Evolutionary conservation across 2,113 vertebrate genomes (phyloP).

Genomic region (Syngnathus floridae): DNA sequence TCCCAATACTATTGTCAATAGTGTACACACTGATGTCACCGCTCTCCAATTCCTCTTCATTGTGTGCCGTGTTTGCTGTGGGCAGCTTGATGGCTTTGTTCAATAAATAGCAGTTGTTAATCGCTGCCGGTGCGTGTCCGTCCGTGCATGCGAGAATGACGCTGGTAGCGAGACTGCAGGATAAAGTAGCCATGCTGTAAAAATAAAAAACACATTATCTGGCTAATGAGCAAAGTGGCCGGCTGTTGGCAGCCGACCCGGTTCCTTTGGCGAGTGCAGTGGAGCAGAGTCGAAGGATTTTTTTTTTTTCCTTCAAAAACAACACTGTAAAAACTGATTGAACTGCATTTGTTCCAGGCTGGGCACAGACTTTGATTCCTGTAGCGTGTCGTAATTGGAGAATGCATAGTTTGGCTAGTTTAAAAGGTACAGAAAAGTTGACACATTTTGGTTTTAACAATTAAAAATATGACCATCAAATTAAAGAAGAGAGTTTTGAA

Average conservation of each 20-base stretch:
- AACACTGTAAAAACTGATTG: neutral
- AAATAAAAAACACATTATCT: constrained; percentile 40
- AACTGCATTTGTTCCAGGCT: neutral
- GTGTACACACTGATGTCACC: neutral
- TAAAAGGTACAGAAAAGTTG: neutral
- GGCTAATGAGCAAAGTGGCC: constrained; percentile 20
- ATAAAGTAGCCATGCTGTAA: constrained; percentile 21
- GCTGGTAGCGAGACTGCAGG: neutral
- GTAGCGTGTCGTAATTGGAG: neutral
- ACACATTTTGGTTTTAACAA: too few relatives aligned
- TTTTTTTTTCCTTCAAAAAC: neutral
- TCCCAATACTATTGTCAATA: neutral
- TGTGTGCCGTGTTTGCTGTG: constrained; percentile 41
- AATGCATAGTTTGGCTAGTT: neutral
- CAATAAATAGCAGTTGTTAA: constrained; percentile 40
- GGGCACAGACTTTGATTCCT: neutral
- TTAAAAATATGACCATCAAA: too few relatives aligned
- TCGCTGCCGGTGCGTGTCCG: constrained; percentile 9
- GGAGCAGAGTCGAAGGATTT: neutral
- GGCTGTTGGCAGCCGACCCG: constrained; percentile 19
- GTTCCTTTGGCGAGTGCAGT: neutral
- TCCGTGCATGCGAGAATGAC: constrained; percentile 1
- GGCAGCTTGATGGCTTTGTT: constrained; percentile 42
- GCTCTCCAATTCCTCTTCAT: constrained; percentile 41
- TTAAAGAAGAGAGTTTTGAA: too few relatives aligned